Conservation (phyloP, 2,888 invertebrate genomes). For the Deilephila porcellus region DNA sequence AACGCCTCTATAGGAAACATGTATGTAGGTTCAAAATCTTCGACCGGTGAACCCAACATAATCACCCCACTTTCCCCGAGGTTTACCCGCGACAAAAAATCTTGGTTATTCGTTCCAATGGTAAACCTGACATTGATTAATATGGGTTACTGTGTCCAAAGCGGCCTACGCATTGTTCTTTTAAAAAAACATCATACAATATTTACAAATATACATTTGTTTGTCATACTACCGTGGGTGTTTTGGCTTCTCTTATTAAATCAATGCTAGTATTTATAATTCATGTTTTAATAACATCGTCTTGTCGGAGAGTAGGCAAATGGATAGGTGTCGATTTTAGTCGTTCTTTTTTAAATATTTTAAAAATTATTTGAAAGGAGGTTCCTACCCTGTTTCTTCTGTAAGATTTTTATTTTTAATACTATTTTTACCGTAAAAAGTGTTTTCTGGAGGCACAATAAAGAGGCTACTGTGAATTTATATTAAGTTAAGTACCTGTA, state of each 20-base stretch:
- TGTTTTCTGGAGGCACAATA: no score
- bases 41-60: no score
- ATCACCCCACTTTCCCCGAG: no score
- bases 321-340: background rate
- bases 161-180: conserved; percentile 65
- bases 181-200: conserved; percentile 55
- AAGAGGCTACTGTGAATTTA: no score
- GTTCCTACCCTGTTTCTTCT: no score
- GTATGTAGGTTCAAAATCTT: background rate
- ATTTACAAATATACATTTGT: conserved; percentile 64
- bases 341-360: conserved; percentile 2
- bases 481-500: no score
- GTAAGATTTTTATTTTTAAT: no score
- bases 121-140: conserved; percentile 22
- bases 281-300: conserved; percentile 17
- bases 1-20: background rate
- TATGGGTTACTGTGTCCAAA: conserved; percentile 26
- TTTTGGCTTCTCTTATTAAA: conserved; percentile 63
- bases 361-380: background rate
- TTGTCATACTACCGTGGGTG: conserved; percentile 54
- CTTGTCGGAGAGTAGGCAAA: background rate
- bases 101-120: background rate
- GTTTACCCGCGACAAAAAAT: background rate
- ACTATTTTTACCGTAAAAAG: no score
- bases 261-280: conserved; percentile 60